Evolutionary conservation across 2,797 vertebrate species (phyloP).

Genomic region (Hippocampus kuda): DNA sequence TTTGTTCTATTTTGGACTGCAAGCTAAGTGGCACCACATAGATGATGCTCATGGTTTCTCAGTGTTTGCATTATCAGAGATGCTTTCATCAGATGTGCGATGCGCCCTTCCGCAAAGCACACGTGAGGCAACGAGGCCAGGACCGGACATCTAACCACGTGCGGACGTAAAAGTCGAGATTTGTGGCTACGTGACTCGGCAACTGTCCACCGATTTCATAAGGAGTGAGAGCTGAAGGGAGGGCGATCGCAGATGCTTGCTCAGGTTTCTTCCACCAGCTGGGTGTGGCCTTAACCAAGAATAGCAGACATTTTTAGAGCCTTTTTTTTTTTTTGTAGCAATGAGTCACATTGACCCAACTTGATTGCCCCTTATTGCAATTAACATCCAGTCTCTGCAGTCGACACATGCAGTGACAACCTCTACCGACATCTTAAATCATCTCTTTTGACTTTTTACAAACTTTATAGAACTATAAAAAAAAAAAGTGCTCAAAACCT

Average conservation of each 20-base stretch:
- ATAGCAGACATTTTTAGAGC: slow-evolving; percentile 53
- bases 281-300: slow-evolving; percentile 45
- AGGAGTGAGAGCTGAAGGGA: slow-evolving; percentile 37
- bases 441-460: not conserved
- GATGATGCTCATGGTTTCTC: slow-evolving; percentile 29
- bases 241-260: slow-evolving; percentile 20
- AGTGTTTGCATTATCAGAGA: slow-evolving; percentile 18
- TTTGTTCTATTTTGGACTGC: slow-evolving; percentile 46
- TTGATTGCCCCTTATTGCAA: slow-evolving; percentile 44
- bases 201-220: slow-evolving; percentile 25
- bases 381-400: slow-evolving; percentile 37
- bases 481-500: not conserved
- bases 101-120: not conserved
- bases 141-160: slow-evolving; percentile 30
- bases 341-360: slow-evolving; percentile 56
- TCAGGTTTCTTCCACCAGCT: slow-evolving; percentile 34
- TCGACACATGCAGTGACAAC: slow-evolving; percentile 27
- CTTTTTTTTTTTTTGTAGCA: slow-evolving; percentile 41
- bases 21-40: slow-evolving; percentile 16
- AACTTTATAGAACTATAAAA: not conserved
- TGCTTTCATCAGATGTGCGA: slow-evolving; percentile 10
- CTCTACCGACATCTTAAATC: slow-evolving; percentile 13
- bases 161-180: not conserved
- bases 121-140: slow-evolving; percentile 16
- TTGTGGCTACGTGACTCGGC: slow-evolving; percentile 14